Evolutionary conservation across 2,113 vertebrate species (phyloP).

Genomic region (Acinonyx jubatus): DNA sequence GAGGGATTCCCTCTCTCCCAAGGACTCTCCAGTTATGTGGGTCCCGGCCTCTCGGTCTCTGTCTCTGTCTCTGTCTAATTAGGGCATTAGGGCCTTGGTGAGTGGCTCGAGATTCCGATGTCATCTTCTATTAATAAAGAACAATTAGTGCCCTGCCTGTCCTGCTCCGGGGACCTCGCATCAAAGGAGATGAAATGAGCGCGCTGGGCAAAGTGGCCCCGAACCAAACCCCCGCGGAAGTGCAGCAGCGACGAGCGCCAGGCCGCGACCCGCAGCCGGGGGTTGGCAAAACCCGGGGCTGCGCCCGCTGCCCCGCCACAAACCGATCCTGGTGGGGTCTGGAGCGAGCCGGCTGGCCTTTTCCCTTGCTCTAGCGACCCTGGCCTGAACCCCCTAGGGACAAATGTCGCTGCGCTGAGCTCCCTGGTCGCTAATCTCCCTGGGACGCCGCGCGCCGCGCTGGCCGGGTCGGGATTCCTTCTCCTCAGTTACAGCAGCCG

Average conservation of each 20-base stretch:
- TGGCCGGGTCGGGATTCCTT: rapidly evolving
- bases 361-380: neutral
- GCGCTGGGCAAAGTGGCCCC: conserved; percentile 45
- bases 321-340: neutral
- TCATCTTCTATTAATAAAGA: conserved; percentile 95
- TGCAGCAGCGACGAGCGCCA: neutral
- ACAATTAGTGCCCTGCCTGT: conserved; percentile 90
- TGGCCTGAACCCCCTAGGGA: neutral
- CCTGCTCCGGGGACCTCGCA: conserved; percentile 76
- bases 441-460: rapidly evolving
- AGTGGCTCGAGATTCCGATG: conserved; percentile 92
- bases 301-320: neutral
- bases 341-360: rapidly evolving
- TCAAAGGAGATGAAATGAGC: conserved; percentile 78
- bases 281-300: neutral
- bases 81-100: conserved; percentile 78
- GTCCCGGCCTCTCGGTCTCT: neutral
- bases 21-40: neutral
- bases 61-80: conserved; percentile 65
- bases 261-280: neutral
- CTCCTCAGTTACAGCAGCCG: neutral
- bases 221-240: neutral
- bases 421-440: neutral
- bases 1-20: neutral
- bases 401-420: rapidly evolving